Conservation (phyloP, 2,888 invertebrate species). For the Elegia similella region DNA sequence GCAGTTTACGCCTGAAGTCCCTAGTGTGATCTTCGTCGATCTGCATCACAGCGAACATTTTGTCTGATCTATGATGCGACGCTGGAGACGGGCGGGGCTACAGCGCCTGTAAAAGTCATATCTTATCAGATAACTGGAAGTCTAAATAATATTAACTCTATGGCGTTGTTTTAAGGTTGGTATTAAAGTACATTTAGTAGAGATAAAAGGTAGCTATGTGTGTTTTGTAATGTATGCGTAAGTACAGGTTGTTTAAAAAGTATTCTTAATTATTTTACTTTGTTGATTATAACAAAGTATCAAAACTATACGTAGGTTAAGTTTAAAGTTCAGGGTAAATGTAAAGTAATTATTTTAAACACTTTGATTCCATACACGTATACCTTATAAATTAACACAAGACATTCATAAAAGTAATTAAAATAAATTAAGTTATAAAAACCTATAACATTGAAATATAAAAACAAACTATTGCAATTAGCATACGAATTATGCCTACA, state of each 20-base stretch:
- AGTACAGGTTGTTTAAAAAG: constrained; percentile 12
- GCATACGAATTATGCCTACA: constrained; percentile 24
- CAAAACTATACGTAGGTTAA: neutral
- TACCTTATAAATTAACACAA: neutral
- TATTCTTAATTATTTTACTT: neutral
- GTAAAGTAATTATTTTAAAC: neutral
- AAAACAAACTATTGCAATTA: constrained; percentile 11
- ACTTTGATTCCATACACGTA: neutral
- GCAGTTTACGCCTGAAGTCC: constrained; percentile 93
- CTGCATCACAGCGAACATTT: constrained; percentile 95
- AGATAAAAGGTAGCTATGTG: constrained; percentile 22
- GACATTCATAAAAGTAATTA: neutral
- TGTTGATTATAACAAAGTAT: constrained; percentile 5
- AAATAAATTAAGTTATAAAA: neutral
- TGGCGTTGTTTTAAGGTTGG: constrained; percentile 21
- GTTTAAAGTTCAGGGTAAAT: constrained; percentile 3
- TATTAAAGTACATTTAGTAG: neutral
- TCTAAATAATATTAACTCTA: constrained; percentile 42
- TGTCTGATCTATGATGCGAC: constrained; percentile 79
- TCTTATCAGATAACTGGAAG: constrained; percentile 63
- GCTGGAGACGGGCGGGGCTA: constrained; percentile 76
- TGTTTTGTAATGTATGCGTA: constrained; percentile 14
- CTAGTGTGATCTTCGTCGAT: constrained; percentile 93
- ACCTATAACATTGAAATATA: neutral
- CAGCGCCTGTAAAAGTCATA: constrained; percentile 70